These are phyloP conservation scores for Drosophila nebulosa DNA, from an alignment of 1,140 invertebrate genomes.

Conservation along the genomic window DNA sequence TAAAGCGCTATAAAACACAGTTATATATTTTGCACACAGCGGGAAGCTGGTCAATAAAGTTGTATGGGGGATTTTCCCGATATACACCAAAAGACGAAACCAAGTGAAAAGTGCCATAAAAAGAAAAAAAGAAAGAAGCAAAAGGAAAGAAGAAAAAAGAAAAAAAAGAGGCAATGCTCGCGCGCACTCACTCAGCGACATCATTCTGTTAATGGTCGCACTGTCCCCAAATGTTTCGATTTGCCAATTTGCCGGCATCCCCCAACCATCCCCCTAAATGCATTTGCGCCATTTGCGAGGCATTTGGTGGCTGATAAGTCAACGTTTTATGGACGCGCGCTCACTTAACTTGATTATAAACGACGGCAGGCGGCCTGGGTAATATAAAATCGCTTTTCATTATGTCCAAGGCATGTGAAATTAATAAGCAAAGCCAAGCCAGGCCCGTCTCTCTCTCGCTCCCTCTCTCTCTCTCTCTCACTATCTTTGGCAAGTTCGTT, in stretches of 20 bases:
- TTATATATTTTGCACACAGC: constrained; percentile 67
- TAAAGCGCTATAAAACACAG: constrained; percentile 68
- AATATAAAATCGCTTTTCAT: constrained; percentile 77
- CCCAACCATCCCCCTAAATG: constrained; percentile 23
- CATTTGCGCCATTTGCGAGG: constrained; percentile 64
- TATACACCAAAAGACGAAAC: constrained; percentile 8
- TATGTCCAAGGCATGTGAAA: constrained; percentile 68
- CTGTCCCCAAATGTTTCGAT: constrained; percentile 47
- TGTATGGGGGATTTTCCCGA: constrained; percentile 44
- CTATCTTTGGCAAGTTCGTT: constrained; percentile 62
- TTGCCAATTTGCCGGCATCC: constrained; percentile 13
- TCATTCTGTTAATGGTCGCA: constrained; percentile 74
- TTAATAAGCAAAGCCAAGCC: constrained; percentile 54
- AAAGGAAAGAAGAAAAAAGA: no score
- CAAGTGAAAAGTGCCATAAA: constrained; percentile 75
- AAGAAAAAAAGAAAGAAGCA: no score
- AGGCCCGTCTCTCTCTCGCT: not conserved
- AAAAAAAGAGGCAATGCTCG: constrained; percentile 52
- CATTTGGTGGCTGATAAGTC: constrained; percentile 62
- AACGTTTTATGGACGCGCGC: constrained; percentile 65
- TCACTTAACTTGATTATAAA: constrained; percentile 78
- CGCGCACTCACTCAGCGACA: constrained; percentile 64
- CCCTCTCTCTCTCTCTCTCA: no score
- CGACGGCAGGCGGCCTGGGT: constrained; percentile 65
- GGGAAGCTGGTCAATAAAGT: constrained; percentile 69